A percentile compares a stretch with the other conserved stretches of the same genome.
Evolutionary conservation across 2,797 vertebrate species (phyloP).

Genomic region (Rhynchonycteris naso): DNA sequence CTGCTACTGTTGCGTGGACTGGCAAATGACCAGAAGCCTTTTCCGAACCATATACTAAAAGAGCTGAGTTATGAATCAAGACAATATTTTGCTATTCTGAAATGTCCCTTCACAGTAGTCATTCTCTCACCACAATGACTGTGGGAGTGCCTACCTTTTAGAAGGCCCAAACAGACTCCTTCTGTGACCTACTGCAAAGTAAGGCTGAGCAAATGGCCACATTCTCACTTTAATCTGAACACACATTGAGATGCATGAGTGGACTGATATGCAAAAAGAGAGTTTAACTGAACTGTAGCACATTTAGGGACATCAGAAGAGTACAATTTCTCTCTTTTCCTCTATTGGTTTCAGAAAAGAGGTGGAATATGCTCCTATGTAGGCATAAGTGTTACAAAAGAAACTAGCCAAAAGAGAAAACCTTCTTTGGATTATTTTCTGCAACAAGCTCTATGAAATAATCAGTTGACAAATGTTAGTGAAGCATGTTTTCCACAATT

Average conservation of each 20-base stretch:
- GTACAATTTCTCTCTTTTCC: not conserved
- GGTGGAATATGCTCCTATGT: not conserved
- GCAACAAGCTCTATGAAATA: not conserved
- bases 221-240: not conserved
- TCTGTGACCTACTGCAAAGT: not conserved
- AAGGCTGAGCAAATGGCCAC: not conserved
- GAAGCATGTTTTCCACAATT: not conserved
- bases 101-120: not conserved
- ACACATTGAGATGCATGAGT: not conserved
- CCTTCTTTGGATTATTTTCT: not conserved
- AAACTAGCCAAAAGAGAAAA: not conserved
- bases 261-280: not conserved
- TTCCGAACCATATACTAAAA: not conserved
- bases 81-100: not conserved
- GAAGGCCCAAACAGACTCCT: not conserved
- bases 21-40: not conserved
- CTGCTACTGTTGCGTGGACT: not conserved
- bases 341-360: not conserved
- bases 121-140: not conserved
- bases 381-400: not conserved
- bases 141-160: not conserved
- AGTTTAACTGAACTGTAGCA: not conserved
- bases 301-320: not conserved
- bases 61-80: not conserved
- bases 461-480: not conserved